Percentiles rank a stretch among this genome's conserved stretches.
phyloP scores from a whole-genome alignment of 2,113 vertebrate species.

The Acanthochromis polyacanthus region DNA sequence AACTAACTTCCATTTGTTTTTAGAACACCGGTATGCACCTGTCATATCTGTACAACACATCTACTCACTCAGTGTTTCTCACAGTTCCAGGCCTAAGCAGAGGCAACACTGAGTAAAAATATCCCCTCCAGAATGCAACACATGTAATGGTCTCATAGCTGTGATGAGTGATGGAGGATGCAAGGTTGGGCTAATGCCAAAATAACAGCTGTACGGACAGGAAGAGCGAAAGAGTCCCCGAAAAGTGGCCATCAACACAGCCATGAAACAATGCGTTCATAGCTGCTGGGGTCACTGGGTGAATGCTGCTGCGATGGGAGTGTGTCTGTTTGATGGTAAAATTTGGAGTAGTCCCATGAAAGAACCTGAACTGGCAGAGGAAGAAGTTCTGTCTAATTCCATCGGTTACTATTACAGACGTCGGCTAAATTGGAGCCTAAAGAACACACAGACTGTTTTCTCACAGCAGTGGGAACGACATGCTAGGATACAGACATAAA shows the following conservation, averaged over 20 bases:
- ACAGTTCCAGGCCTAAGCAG: conserved; percentile 4
- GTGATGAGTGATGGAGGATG: conserved; percentile 49
- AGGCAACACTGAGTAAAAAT: conserved; percentile 48
- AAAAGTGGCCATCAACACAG: conserved; percentile 15
- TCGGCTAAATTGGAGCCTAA: conserved; percentile 77
- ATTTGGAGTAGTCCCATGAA: conserved; percentile 81
- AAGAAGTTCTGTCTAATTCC: conserved; percentile 78
- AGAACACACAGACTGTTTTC: conserved; percentile 82
- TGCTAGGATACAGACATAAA: conserved; percentile 51
- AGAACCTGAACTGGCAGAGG: conserved; percentile 64
- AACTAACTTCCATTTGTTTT: not conserved
- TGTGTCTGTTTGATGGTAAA: conserved; percentile 61
- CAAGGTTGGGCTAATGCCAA: conserved; percentile 39
- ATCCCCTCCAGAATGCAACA: conserved; percentile 45
- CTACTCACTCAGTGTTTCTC: not conserved
- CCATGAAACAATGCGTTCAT: conserved; percentile 17
- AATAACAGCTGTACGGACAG: conserved; percentile 40
- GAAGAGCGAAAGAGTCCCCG: conserved; percentile 9
- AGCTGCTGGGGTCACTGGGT: conserved; percentile 45
- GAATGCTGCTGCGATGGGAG: conserved; percentile 60
- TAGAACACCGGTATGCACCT: not conserved
- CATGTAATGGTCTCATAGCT: conserved; percentile 32
- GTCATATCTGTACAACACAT: not conserved
- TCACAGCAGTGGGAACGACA: conserved; percentile 58
- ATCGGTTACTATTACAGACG: conserved; percentile 80